Evolutionary conservation across 2,888 invertebrate species (phyloP), one percentile per base, ranked within the genome.

Genomic region (Formica aserva): DNA sequence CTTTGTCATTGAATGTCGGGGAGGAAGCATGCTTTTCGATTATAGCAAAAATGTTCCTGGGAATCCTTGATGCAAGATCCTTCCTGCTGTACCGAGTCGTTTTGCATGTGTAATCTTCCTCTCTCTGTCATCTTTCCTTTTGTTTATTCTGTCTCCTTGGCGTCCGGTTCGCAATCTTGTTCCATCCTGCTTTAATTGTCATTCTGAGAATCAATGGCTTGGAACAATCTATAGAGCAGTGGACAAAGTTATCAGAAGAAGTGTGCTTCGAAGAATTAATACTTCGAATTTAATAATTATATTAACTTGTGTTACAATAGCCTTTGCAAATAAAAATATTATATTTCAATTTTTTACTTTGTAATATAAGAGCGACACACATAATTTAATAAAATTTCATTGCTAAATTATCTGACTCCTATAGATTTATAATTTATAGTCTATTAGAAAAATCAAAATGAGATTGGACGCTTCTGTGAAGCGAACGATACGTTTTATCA

Each of bases 1-100:
- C 65, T 82, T 75, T 45, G 63, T 77, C 26, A 78, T 62, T 66
- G 38, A 52, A 52, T 52, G 18, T 41, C 52, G 52, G 65, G 69
- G 60, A 74, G 26, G 74, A 78, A 76, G 38, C 38, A 71, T 13
- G 4, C 35, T 48, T 75, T 80, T 55, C 15, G 57, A 63, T 38
- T 38, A n/a, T 4, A 52, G 9, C 29, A 55, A 77, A 77, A 13
- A 57, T 35, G 35, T 65, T 65, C 13, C 18, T 38, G 18, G 15
- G 18, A n/a, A 8, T 29, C 15, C 29, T 45, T 9, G 26, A 11
- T n/a, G n/a, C 38, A 32, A 32, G 6, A 41, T 41, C 11, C 29
- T 77, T 67, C n/a, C 57, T 41, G 41, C 1, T 69, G 41, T 26
- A 18, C 35, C 62, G 62, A 76, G 15, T 3, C 13, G n/a, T 57